phyloP scores from a whole-genome alignment of 1,140 invertebrate species.

The Musca domestica region DNA sequence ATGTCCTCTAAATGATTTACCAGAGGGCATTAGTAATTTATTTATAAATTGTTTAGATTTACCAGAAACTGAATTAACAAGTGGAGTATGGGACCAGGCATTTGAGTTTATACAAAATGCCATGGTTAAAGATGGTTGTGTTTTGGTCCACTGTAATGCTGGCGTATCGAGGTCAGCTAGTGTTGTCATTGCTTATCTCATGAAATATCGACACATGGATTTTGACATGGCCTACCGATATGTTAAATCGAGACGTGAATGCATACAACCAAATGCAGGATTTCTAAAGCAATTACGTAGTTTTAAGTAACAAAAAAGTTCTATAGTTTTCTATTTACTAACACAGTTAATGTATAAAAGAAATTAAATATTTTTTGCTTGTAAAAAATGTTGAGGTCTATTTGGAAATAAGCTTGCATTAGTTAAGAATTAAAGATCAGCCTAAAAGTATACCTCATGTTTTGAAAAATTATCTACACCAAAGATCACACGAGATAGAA shows the following conservation, averaged over 20 bases:
- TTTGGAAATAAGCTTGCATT: too few relatives aligned
- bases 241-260: conserved; percentile 66
- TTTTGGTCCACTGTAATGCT: conserved; percentile 89
- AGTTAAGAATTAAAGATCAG: too few relatives aligned
- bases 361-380: too few relatives aligned
- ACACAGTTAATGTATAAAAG: too few relatives aligned
- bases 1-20: conserved; percentile 45
- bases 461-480: too few relatives aligned
- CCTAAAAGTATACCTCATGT: too few relatives aligned
- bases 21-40: conserved; percentile 55
- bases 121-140: conserved; percentile 58
- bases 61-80: conserved; percentile 64
- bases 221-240: conserved; percentile 70
- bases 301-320: neutral
- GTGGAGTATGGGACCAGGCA: conserved; percentile 56
- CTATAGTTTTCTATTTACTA: too few relatives aligned
- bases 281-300: conserved; percentile 68
- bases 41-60: conserved; percentile 68
- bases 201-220: conserved; percentile 62
- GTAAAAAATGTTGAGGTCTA: too few relatives aligned
- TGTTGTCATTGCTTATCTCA: conserved; percentile 80
- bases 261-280: conserved; percentile 76
- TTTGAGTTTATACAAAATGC: conserved; percentile 60
- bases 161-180: conserved; percentile 85
- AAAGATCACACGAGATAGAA: too few relatives aligned